Conservation (phyloP, 2,113 vertebrate genomes). For the Rhynchomys soricoides region DNA sequence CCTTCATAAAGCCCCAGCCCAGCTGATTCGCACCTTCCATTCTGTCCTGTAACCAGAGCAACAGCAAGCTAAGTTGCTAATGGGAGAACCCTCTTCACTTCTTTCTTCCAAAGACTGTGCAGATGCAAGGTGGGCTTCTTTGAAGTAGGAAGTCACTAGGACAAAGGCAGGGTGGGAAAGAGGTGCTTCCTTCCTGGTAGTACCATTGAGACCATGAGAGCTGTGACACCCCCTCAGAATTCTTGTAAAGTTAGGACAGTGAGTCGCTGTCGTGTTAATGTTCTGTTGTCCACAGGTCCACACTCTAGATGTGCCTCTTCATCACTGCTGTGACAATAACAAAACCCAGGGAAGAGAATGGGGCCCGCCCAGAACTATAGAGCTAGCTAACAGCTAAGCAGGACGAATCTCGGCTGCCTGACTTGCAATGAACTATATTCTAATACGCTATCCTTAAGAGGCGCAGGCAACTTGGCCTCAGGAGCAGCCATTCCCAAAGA, state of each 20-base stretch:
- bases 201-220: neutral
- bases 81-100: neutral
- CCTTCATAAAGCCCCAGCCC: neutral
- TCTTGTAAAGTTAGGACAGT: neutral
- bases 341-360: neutral
- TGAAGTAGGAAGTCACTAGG: neutral
- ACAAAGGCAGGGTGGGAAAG: neutral
- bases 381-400: neutral
- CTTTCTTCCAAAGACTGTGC: neutral
- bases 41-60: neutral
- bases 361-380: neutral
- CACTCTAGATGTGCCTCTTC: neutral
- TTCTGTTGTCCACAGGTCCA: neutral
- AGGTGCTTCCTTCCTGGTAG: neutral
- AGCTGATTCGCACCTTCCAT: neutral
- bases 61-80: neutral
- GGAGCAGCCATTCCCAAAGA: constrained; percentile 20
- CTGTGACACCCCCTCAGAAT: neutral
- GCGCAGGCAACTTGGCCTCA: neutral
- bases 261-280: neutral
- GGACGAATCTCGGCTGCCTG: no score
- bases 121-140: neutral
- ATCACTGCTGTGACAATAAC: neutral
- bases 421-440: constrained; percentile 2
- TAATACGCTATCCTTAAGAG: neutral